phyloP scores from a whole-genome alignment of 1,140 invertebrate genomes.

The Cyphomyrmex costatus region DNA sequence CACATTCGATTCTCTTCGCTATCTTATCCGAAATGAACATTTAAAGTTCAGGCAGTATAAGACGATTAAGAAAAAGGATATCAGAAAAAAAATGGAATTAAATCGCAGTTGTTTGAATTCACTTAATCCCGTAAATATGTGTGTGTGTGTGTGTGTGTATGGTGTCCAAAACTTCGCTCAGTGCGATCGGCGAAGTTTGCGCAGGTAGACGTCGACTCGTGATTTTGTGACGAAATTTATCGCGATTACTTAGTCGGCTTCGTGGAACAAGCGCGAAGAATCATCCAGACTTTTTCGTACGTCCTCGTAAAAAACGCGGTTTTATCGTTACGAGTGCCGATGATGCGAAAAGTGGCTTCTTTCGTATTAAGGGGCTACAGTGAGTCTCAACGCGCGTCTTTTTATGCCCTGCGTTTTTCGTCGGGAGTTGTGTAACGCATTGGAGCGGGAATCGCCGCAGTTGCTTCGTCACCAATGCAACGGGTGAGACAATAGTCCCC shows the following conservation, averaged over 20 bases:
- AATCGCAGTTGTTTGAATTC: slow-evolving; percentile 31
- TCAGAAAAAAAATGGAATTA: slow-evolving; percentile 32
- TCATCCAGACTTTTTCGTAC: slow-evolving; percentile 11
- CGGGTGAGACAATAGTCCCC: slow-evolving; percentile 69
- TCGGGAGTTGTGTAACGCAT: slow-evolving; percentile 61
- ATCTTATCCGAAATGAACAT: neutral
- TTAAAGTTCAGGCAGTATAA: neutral
- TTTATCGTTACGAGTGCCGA: slow-evolving; percentile 61
- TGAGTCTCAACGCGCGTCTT: slow-evolving; percentile 30
- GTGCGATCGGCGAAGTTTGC: neutral
- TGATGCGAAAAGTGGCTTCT: slow-evolving; percentile 49
- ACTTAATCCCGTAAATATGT: neutral
- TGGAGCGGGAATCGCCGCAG: slow-evolving; percentile 60
- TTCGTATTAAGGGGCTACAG: slow-evolving; percentile 43
- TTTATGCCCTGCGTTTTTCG: slow-evolving; percentile 14
- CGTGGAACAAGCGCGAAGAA: slow-evolving; percentile 25
- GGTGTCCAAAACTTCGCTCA: neutral
- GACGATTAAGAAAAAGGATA: neutral
- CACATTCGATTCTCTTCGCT: neutral
- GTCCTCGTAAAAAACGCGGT: slow-evolving; percentile 52
- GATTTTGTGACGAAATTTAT: slow-evolving; percentile 51
- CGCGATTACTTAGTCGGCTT: slow-evolving; percentile 21
- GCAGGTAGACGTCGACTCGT: neutral
- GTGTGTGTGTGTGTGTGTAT: too few species aligned
- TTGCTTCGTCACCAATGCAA: slow-evolving; percentile 69